Base-by-base conservation (phyloP, 2,797 vertebrate genomes). In the Sebastes cheni region DNA sequence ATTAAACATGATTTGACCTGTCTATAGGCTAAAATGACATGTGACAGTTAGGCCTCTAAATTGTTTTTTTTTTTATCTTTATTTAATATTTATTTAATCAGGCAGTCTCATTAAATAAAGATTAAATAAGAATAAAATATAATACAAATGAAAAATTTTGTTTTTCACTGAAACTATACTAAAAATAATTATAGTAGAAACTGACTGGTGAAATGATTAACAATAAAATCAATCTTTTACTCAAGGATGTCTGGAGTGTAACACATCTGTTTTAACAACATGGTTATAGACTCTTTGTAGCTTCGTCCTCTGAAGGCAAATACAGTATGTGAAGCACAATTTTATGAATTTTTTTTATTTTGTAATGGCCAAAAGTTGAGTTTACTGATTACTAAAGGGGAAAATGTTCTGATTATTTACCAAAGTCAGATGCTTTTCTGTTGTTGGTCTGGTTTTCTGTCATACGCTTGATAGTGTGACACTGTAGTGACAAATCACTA, bases 181-280 rank as follows among this genome's bases (percentile, higher is more conserved):
- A 29, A 71, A 55, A 60, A 69, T 22, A 34, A 61, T 20, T 5
- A 13, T 4, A 23, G 8, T 14, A 29, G 16, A 64, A 27, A 13
- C 7, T 14, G 23, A 60, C 64, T 80, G 66, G 8, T 81, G 66
- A 10, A 77, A 66, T 73, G 2, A 64, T 77, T 42, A 62, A 69
- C 14, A 62, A 42, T 12, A 54, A 29, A 56, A 36, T 27, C 16
- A 32, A 25, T 16, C 3, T 66, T 42, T 72, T 23, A 27, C 12
- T 36, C 8, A 34, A 18, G 2, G 14, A 50, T 23, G 13, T 14
- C 8, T 23, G 59, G 4, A 66, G 32, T 58, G 25, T 36, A 54
- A 64, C 25, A 83, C 46, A 77, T 30, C 30, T 68, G 56, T n/a
- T 71, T 36, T 34, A 61, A 66, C 13, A 77, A 66, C 36, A 52